Evolutionary conservation across 1,140 invertebrate genomes (phyloP), one percentile per base, ranked within the genome.

Genomic region (Lepidurus arcticus): DNA sequence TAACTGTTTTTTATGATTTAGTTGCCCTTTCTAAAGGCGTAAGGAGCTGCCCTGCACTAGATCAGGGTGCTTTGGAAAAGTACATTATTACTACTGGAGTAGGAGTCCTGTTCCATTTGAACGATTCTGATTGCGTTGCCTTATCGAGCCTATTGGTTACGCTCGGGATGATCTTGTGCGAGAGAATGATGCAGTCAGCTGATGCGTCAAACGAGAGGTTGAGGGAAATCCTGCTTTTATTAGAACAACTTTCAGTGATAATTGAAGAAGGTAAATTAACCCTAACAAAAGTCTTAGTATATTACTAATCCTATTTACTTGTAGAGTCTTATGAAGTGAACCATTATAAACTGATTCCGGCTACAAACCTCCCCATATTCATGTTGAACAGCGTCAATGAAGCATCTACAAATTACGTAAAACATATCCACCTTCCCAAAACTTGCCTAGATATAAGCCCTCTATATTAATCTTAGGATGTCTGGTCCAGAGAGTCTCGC

Each of bases 371-470:
- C 4, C 53, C 53, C 53, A n/a, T 65, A 5, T 65, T 65, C 53
- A 65, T 65, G 53, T 65, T 65, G 16, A 65, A 65, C 21, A 65
- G 9, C 53, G 53, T 65, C 53, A 65, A 65, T 21, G 53, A 65
- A 21, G 16, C 53, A 21, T 65, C 53, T 21, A 65, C 13, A n/a
- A n/a, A 65, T 65, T 65, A n/a, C 53, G 53, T 65, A 65, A 65
- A 4, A 65, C 8, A n/a, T 16, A 11, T 21, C 21, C 16, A 65
- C 1, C 0, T 1, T n/a, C 8, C 13, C 16, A 21, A 16, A 65
- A 65, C 21, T 21, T n/a, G 53, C 53, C 16, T 65, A n/a, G 21
- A 65, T 65, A n/a, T 21, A 65, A 65, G 34, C 34, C 34, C 34
- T 34, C 34, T 34, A 34, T 34, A 34, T 34, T 34, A 65, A 65